Base-by-base conservation (phyloP, 2,888 invertebrate species). In the Podabrus alpinus region DNA sequence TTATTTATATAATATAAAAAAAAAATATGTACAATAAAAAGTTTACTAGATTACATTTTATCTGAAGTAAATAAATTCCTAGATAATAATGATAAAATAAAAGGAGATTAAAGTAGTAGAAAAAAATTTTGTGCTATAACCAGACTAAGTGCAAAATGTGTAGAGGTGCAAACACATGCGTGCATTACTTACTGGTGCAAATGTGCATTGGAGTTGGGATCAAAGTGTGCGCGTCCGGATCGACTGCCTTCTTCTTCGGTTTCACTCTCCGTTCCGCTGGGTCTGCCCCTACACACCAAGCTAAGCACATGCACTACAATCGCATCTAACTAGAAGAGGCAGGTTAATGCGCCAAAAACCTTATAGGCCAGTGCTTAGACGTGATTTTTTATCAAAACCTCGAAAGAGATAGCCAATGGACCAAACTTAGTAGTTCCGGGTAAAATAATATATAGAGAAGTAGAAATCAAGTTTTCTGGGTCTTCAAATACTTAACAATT, bases 221-320 rank as follows among this genome's bases (percentile, higher is more conserved):
- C 85, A 81, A 85, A 87, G 74, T 83, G 88, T 84, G 73, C 87
- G 84, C 81, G 87, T 77, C 88, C 88, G 74, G 88, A 84, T 74
- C 86, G 83, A 84, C 86, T 84, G 84, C 90, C 88, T 83, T 92
- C 92, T 82, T 93, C 93, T 88, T 94, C 94, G 78, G 93, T 93
- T 88, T 94, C 94, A 86, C 93, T 93, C 89, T 94, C 91, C 86
- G 92, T 93, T 86, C 92, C 90, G 85, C 91, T 90, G 85, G 90
- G 90, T 84, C 90, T 88, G 83, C 86, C 85, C 87, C 87, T 88
- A 90, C 87, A 86, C 89, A 88, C 86, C 87, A 88, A 86, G 86
- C 86, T 86, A 87, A 86, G 87, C 87, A 86, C 86, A 86, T 86
- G 86, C 87, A 87, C 86, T 85, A 87, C 89, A 87, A 64, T 64